phyloP scores from a whole-genome alignment of 2,888 invertebrate genomes.

The Hypomecis atomaria region DNA sequence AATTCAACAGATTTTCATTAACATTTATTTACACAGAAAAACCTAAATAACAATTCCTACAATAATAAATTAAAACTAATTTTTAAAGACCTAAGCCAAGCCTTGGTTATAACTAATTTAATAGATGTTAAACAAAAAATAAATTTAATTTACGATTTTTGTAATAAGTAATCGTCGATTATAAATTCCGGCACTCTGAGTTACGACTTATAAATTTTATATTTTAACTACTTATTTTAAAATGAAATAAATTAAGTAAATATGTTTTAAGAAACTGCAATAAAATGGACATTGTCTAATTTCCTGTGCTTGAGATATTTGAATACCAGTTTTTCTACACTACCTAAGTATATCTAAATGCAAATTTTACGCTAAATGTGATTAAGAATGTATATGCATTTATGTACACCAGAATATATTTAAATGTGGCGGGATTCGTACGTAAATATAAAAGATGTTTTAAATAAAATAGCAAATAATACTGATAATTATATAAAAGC shows the following conservation, averaged over 20 bases:
- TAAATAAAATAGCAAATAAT: no score
- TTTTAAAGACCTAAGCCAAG: not conserved
- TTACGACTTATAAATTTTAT: not conserved
- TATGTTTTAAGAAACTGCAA: not conserved
- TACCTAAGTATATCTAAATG: slow-evolving; percentile 2
- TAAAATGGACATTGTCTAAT: slow-evolving; percentile 6
- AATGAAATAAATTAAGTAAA: not conserved
- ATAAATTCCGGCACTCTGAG: not conserved
- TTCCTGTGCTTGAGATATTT: slow-evolving; percentile 9
- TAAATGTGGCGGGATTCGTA: not conserved
- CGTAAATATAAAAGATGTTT: not conserved
- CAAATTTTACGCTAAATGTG: not conserved
- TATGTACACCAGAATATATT: not conserved
- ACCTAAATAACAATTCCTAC: no score
- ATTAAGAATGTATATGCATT: not conserved
- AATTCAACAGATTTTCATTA: no score
- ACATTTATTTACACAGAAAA: no score
- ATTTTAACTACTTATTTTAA: no score
- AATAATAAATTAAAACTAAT: not conserved
- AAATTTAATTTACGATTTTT: not conserved
- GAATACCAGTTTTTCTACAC: slow-evolving; percentile 3
- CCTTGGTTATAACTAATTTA: not conserved
- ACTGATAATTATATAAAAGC: no score
- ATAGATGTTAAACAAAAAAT: not conserved
- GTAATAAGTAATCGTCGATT: not conserved